Evolutionary conservation across 1,140 invertebrate genomes (phyloP), one percentile per base, ranked within the genome.

Genomic region (Homarus americanus): DNA sequence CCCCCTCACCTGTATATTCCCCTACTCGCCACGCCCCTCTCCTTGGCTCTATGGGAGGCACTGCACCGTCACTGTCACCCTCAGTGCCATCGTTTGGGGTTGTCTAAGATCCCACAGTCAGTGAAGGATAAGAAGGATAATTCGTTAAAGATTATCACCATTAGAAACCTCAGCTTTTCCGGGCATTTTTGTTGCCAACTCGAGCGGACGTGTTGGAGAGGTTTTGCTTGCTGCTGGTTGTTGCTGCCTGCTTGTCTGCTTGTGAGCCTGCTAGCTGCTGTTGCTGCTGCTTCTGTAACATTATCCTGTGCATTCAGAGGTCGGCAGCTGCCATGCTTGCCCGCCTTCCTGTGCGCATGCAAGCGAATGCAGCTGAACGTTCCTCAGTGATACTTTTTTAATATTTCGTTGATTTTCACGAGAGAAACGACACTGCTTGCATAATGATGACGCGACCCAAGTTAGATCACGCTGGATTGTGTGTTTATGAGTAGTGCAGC

Each of bases 321-420:
- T 79, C 85, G 32, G 41, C 85, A 78, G 73, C 85, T 87, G 75
- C 85, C 53, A 76, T 79, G 73, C 73, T 87, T 79, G 36, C 49
- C 75, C 75, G 36, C 75, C 85, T 88, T 66, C 86, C 76, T 69
- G 75, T 41, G 38, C 41, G 86, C 75, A 80, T 88, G 86, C 86
- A 88, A 88, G 76, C 38, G 86, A 88, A 88, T 88, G 86, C 86
- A 80, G 44, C 44, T 82, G 76, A 88, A 80, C 86, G 63, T 63
- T 79, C 69, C 34, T 24, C 69, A 75, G n/a, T 53, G 83, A 75
- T 53, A 73, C 73, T 36, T 12, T 36, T 53, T n/a, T 24, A 44
- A 82, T 20, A 63, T 53, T 28, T 36, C 20, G 44, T 20, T n/a
- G 7, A 32, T 49, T 80, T 80, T 49, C 41, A 32, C 28, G 1